phyloP scores from a whole-genome alignment of 1,140 invertebrate species.

The Temnothorax longispinosus region DNA sequence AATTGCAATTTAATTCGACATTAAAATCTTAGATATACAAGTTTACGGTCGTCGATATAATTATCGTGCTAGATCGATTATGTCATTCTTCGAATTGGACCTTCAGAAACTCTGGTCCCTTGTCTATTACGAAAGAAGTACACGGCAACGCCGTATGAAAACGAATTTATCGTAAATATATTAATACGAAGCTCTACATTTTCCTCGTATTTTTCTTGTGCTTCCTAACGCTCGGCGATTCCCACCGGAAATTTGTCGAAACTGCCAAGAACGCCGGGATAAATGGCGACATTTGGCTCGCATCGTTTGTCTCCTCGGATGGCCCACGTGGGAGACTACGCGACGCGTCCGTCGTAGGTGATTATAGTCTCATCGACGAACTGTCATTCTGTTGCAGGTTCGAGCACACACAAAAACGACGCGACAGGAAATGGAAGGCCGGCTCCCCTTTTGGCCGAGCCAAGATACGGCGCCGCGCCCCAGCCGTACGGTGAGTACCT shows the following conservation, averaged over 20 bases:
- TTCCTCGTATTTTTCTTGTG: neutral
- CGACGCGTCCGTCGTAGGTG: conserved; percentile 30
- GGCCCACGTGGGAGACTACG: neutral
- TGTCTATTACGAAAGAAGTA: neutral
- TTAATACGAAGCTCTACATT: neutral
- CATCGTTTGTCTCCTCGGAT: conserved; percentile 33
- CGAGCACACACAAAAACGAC: conserved; percentile 85
- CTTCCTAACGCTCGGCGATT: neutral
- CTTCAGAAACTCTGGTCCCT: neutral
- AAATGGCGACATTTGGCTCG: conserved; percentile 30
- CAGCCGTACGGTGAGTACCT: conserved; percentile 93
- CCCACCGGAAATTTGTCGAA: conserved; percentile 29
- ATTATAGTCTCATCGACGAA: conserved; percentile 59
- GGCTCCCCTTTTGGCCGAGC: conserved; percentile 93
- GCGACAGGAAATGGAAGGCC: conserved; percentile 88
- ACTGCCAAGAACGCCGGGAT: conserved; percentile 14
- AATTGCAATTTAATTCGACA: neutral
- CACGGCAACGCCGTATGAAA: too few relatives aligned
- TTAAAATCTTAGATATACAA: neutral
- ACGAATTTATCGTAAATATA: neutral
- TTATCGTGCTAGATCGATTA: neutral
- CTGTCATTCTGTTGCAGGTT: conserved; percentile 82
- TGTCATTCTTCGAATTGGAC: neutral
- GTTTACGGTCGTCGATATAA: neutral
- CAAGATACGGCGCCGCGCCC: conserved; percentile 93